Evolutionary conservation across 2,797 vertebrate species (phyloP).

Genomic region (Trachurus trachurus): DNA sequence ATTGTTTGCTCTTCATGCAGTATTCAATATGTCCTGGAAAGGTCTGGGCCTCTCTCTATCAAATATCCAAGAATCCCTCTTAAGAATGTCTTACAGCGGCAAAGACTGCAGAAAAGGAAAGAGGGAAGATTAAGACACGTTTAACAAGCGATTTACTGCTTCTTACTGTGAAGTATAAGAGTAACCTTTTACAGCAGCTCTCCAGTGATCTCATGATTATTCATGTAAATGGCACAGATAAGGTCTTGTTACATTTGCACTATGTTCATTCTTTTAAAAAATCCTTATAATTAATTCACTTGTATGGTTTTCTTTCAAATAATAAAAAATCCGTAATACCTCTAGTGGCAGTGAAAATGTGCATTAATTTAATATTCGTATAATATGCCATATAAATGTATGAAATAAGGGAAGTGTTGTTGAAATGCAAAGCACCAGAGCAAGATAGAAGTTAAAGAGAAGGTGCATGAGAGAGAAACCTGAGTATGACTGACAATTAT

Average conservation of each 20-base stretch:
- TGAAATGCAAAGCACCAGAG: not conserved
- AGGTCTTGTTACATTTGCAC: not conserved
- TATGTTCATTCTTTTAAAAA: not conserved
- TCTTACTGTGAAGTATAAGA: not conserved
- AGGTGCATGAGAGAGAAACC: not conserved
- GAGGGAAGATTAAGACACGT: conserved; percentile 1
- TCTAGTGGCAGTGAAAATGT: not conserved
- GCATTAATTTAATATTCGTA: not conserved
- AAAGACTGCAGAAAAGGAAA: not conserved
- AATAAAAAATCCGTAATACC: not conserved
- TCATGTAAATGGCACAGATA: not conserved
- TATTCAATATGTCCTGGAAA: conserved; percentile 6
- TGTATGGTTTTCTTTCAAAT: not conserved
- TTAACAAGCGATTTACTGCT: conserved; percentile 10
- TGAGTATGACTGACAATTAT: too few species aligned
- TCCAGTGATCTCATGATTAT: conserved; percentile 10
- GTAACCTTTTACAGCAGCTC: conserved; percentile 11
- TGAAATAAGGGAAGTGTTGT: not conserved
- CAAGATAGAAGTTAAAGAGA: not conserved
- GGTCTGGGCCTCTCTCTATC: not conserved
- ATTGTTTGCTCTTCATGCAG: not conserved
- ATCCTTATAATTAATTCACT: not conserved
- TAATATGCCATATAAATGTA: not conserved
- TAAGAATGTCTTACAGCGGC: not conserved
- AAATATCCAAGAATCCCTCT: not conserved